A percentile compares a stretch with the other conserved stretches of the same genome.
These are phyloP conservation scores for Vultur gryphus DNA, from an alignment of 2,797 vertebrate genomes.

Conservation along the genomic window DNA sequence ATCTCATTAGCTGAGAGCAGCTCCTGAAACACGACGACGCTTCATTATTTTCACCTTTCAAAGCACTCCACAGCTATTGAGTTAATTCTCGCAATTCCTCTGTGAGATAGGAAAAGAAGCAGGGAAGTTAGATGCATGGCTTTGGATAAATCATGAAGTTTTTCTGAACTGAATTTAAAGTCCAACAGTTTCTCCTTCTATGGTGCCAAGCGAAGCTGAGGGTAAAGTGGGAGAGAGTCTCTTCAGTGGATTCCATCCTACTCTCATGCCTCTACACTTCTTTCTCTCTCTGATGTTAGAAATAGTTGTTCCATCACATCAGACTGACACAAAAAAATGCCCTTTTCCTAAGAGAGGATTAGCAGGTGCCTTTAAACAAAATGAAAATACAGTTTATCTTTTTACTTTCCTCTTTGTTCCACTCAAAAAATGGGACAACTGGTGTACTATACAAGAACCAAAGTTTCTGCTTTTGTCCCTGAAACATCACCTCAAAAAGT, in stretches of 20 bases:
- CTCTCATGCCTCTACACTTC: not conserved
- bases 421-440: not conserved
- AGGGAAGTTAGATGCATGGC: not conserved
- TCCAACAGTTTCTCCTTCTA: not conserved
- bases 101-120: not conserved
- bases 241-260: not conserved
- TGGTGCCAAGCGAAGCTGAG: not conserved
- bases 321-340: not conserved
- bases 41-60: slow-evolving; percentile 17
- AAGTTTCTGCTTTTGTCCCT: not conserved
- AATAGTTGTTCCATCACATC: not conserved
- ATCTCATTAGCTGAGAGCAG: not conserved
- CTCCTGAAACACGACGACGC: not conserved
- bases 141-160: not conserved
- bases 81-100: not conserved
- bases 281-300: not conserved
- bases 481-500: not conserved
- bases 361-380: not conserved
- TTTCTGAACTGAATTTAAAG: not conserved
- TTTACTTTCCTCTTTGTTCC: not conserved
- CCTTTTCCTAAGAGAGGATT: not conserved
- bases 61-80: not conserved
- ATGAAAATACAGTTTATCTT: not conserved
- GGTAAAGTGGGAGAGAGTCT: not conserved
- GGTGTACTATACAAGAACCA: not conserved